These are phyloP conservation scores for Caiman crocodilus DNA, from an alignment of 2,797 vertebrate species.

Conservation along the genomic window DNA sequence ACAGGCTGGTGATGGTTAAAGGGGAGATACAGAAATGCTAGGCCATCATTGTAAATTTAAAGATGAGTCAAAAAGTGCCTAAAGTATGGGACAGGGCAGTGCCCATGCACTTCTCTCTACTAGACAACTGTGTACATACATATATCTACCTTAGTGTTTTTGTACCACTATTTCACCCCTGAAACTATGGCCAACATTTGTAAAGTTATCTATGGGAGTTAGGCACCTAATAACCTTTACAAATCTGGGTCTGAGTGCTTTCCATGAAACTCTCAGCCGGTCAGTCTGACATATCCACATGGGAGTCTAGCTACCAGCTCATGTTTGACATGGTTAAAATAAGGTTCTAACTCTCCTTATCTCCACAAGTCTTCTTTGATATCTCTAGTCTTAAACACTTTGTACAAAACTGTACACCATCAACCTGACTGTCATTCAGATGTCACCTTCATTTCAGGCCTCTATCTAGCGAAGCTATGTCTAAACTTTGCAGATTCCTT, in stretches of 20 bases:
- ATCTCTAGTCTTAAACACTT: too few species aligned
- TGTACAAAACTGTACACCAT: background rate
- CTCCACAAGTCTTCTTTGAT: too few species aligned
- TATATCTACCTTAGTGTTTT: background rate
- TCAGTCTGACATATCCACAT: background rate
- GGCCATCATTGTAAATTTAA: background rate
- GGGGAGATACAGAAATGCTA: background rate
- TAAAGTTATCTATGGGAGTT: background rate
- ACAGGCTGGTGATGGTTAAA: constrained; percentile 26
- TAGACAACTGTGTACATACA: background rate
- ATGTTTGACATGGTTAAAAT: too few species aligned
- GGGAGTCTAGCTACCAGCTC: background rate
- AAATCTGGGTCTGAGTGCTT: background rate
- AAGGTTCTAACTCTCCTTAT: too few species aligned
- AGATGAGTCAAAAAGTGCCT: background rate
- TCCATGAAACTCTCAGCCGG: background rate
- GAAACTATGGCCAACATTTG: background rate
- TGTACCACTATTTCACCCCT: background rate
- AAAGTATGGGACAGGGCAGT: background rate
- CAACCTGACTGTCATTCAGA: background rate
- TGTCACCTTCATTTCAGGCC: background rate
- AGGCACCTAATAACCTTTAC: background rate
- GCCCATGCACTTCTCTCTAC: background rate
- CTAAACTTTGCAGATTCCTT: background rate
- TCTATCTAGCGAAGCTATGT: background rate